Evolutionary conservation across 2,113 vertebrate species (phyloP), one percentile per base, ranked within the genome.

Genomic region (Austrofundulus limnaeus): DNA sequence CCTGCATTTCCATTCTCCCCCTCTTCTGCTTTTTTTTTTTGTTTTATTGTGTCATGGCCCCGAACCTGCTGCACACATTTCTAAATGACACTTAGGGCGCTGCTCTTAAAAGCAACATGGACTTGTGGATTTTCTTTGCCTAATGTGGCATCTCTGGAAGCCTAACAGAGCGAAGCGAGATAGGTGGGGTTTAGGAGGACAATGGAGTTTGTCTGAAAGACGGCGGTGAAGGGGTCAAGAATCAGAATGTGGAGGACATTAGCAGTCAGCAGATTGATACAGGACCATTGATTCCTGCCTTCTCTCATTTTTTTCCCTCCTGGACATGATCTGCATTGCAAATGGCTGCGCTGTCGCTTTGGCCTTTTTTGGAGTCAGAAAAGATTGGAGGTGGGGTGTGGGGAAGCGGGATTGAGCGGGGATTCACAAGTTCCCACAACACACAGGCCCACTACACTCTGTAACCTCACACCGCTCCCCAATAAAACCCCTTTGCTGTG

Each of bases 221-320:
- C 49, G 87, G 88, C 88, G 87, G 74, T 68, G 82, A 80, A 85
- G 83, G 87, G 91, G 92, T 93, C 92, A 93, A 89, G 90, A 93
- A 93, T 93, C 92, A 93, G 89, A 92, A 91, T 92, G 90, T 78
- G 82, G 84, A 87, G 91, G 90, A 91, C 91, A 93, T 93, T 94
- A 90, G 90, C 90, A 92, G 92, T 92, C 90, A 91, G 86, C 86
- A 85, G 92, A 93, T 89, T 92, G 89, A 92, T 93, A 90, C 91
- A 87, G 89, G 75, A 82, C 89, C 91, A 93, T 92, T 93, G 92
- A 94, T 92, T 92, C 91, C 73, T 62, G 49, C 61, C 66, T 72
- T 85, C 81, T 81, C 78, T 28, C n/a, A n/a, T 85, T 83, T 74
- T 71, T 65, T 64, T 78, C 63, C 82, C 79, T 87, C 81, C 76